phyloP scores from a whole-genome alignment of 2,797 vertebrate species.

The Enteromius mattozi region DNA sequence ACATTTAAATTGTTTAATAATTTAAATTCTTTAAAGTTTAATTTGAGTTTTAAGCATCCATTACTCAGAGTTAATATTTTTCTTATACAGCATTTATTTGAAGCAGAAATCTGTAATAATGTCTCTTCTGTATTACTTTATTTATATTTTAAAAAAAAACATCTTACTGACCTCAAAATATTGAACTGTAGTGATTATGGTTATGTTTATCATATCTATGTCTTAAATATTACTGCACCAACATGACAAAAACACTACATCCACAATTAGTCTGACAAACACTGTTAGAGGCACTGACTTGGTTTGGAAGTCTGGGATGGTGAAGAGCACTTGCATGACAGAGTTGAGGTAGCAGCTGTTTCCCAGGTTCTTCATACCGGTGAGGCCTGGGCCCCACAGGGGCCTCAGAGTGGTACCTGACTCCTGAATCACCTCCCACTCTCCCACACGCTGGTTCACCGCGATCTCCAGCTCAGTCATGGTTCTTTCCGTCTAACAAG shows the following conservation, averaged over 20 bases:
- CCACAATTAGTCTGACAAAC: not conserved
- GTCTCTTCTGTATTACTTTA: not conserved
- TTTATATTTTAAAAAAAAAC: not conserved
- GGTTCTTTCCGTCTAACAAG: conserved; percentile 90
- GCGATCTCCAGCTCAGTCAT: conserved; percentile 99
- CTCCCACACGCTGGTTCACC: conserved; percentile 96
- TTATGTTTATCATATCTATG: not conserved
- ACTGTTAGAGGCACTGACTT: conserved; percentile 78
- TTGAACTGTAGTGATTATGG: not conserved
- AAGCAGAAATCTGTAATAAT: not conserved
- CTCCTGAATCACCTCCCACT: conserved; percentile 99
- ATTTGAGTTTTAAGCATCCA: too few relatives aligned
- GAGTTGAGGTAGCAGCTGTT: conserved; percentile 99
- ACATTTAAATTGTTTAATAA: too few relatives aligned
- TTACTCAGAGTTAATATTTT: too few relatives aligned
- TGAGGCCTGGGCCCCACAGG: conserved; percentile 90
- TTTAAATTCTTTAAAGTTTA: too few relatives aligned
- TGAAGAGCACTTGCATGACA: conserved; percentile 99
- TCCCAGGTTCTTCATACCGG: conserved; percentile 96
- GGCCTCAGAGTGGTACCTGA: conserved; percentile 91
- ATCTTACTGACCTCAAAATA: not conserved
- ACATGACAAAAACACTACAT: not conserved
- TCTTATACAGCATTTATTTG: not conserved
- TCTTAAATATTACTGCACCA: not conserved
- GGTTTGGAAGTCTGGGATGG: conserved; percentile 95